phyloP scores from a whole-genome alignment of 2,888 invertebrate species.

The Caenorhabditis japonica region DNA sequence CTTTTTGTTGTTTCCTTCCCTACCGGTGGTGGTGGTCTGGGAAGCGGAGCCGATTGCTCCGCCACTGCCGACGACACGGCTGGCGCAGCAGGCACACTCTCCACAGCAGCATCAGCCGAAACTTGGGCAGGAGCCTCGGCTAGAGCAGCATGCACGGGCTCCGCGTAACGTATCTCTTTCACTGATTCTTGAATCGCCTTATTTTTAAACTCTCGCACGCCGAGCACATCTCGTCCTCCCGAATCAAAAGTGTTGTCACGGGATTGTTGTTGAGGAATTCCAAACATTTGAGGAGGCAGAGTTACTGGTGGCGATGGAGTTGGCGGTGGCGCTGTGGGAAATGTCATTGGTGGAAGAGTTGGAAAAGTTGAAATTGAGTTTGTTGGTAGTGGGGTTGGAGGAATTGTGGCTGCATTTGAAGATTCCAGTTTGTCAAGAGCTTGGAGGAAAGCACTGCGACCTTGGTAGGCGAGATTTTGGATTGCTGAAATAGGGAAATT shows the following conservation, averaged over 20 bases:
- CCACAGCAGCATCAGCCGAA: neutral
- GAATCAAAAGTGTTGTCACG: constrained; percentile 9
- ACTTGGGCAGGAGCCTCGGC: neutral
- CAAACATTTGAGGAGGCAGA: constrained; percentile 16
- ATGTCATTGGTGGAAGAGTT: constrained; percentile 23
- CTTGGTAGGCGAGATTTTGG: constrained; percentile 46
- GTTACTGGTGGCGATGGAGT: constrained; percentile 9
- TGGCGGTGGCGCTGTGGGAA: constrained; percentile 4
- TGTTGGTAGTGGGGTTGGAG: constrained; percentile 9
- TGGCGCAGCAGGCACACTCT: constrained; percentile 10
- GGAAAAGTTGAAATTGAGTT: constrained; percentile 25
- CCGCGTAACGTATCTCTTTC: constrained; percentile 44
- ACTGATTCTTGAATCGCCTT: constrained; percentile 19
- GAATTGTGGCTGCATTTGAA: neutral
- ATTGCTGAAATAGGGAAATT: constrained; percentile 41
- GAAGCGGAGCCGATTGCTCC: neutral
- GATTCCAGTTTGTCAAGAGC: constrained; percentile 45
- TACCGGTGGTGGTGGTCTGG: constrained; percentile 39
- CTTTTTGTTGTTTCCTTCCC: neutral
- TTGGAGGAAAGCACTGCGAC: constrained; percentile 48
- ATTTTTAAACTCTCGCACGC: constrained; percentile 39
- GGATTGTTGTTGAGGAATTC: constrained; percentile 8
- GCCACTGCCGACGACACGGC: constrained; percentile 1
- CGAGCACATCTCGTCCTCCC: constrained; percentile 37
- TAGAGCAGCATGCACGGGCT: constrained; percentile 3